Evolutionary conservation across 2,888 invertebrate genomes (phyloP), one percentile per base, ranked within the genome.

Genomic region (Eutolmus rufibarbis): DNA sequence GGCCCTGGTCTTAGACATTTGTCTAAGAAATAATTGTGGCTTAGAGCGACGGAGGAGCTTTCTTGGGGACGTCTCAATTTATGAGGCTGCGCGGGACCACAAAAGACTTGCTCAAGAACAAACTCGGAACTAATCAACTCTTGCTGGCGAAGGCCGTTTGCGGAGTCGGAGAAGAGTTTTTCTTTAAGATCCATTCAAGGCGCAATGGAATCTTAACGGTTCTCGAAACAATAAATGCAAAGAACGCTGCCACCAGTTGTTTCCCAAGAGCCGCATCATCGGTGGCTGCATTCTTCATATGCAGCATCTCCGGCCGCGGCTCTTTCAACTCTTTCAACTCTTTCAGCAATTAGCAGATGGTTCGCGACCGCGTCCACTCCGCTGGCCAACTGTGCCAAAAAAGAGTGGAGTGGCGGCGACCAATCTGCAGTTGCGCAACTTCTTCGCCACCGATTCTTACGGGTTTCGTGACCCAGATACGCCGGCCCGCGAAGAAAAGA

Each of bases 401-500:
- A 37, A 82, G 16, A 82, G 8, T 7, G 40, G 1, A 7, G 7
- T 8, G 37, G 1, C 40, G 9, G 14, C 43, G 43, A 0, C 43
- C 82, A 66, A 82, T 82, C 82, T n/a, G n/a, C n/a, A 82, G 82
- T 82, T 82, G 57, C 82, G 82, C 66, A 82, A 82, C 23, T 57
- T 57, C 66, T 57, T 82, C 7, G n/a, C 19, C 57, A 31, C 12
- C 66, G 57, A 82, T 82, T 56, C 82, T 66, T 66, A 34, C 37
- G 82, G 40, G 57, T 57, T 66, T 82, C 19, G 66, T 40, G 82
- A 82, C 82, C 82, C 57, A 82, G 82, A 57, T 82, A 56, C 34
- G 57, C 19, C 37, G 19, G 12, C 19, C 34, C 66, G 66, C 37
- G 16, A 40, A 34, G 66, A 66, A 66, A 40, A 82, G 31, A 14